These are phyloP conservation scores for Blastomussa wellsi DNA, from an alignment of 92 coral and sea anemone species.

Conservation along the genomic window DNA sequence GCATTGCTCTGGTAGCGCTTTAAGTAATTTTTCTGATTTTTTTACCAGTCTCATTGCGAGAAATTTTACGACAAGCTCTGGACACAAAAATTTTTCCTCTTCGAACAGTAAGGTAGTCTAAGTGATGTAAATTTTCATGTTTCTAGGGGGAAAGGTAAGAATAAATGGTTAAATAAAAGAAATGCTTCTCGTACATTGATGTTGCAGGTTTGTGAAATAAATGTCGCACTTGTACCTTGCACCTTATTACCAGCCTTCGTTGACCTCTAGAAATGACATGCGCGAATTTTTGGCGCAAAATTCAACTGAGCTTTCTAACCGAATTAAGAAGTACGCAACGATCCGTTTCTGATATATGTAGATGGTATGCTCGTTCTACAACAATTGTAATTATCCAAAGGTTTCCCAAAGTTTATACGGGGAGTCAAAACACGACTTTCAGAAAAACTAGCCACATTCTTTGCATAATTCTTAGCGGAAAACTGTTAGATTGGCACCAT, in stretches of 20 bases:
- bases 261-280: slow-evolving; percentile 13
- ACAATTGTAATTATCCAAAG: not conserved
- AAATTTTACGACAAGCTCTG: not conserved
- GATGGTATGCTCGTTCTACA: not conserved
- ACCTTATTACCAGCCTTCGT: slow-evolving; percentile 18
- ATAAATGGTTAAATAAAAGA: not conserved
- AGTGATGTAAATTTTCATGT: not conserved
- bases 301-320: slow-evolving; percentile 1
- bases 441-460: not conserved
- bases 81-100: not conserved
- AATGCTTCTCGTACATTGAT: not conserved
- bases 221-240: not conserved
- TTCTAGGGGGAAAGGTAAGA: not conserved
- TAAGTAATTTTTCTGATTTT: slow-evolving; percentile 4
- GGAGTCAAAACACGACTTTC: not conserved
- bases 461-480: no score
- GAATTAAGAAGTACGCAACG: not conserved
- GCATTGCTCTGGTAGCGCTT: slow-evolving; percentile 14
- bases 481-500: not conserved
- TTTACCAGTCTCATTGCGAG: not conserved
- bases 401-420: not conserved
- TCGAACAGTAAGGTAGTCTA: not conserved
- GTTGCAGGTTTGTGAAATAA: no score
- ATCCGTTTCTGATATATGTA: slow-evolving; percentile 20
- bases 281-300: not conserved